Conservation (phyloP, 2,113 vertebrate genomes). For the Neodontobutis hainanensis region DNA sequence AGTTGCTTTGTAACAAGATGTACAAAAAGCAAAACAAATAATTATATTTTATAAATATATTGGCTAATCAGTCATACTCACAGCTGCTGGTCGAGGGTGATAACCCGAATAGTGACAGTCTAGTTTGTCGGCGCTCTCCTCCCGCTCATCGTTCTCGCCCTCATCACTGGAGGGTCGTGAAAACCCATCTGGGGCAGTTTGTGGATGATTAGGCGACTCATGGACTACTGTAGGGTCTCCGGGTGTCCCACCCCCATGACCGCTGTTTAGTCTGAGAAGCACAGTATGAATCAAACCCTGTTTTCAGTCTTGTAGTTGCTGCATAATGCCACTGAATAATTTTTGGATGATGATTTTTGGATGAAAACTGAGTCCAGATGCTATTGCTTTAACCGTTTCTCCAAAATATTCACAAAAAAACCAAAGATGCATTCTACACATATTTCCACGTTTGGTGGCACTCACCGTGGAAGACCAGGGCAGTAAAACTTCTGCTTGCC, state of each 20-base stretch:
- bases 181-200: conserved; percentile 84
- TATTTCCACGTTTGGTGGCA: neutral
- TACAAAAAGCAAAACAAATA: neutral
- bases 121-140: conserved; percentile 93
- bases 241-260: conserved; percentile 84
- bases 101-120: conserved; percentile 99
- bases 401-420: too few species aligned
- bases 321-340: too few species aligned
- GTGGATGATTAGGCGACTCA: conserved; percentile 85
- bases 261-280: conserved; percentile 85
- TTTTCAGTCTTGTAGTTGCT: neutral
- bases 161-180: conserved; percentile 95
- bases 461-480: conserved; percentile 97
- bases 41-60: neutral
- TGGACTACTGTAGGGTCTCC: conserved; percentile 85
- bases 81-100: conserved; percentile 97
- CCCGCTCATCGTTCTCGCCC: conserved; percentile 95
- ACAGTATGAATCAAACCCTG: neutral
- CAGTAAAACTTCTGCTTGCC: conserved; percentile 94
- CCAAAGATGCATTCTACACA: too few species aligned
- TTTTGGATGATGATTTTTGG: too few species aligned
- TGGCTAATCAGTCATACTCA: conserved; percentile 71
- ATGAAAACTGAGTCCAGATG: too few species aligned
- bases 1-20: neutral
- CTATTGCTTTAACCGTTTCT: too few species aligned